These are phyloP conservation scores for Eristalis arbustorum DNA, from an alignment of 2,888 invertebrate genomes.

Conservation along the genomic window DNA sequence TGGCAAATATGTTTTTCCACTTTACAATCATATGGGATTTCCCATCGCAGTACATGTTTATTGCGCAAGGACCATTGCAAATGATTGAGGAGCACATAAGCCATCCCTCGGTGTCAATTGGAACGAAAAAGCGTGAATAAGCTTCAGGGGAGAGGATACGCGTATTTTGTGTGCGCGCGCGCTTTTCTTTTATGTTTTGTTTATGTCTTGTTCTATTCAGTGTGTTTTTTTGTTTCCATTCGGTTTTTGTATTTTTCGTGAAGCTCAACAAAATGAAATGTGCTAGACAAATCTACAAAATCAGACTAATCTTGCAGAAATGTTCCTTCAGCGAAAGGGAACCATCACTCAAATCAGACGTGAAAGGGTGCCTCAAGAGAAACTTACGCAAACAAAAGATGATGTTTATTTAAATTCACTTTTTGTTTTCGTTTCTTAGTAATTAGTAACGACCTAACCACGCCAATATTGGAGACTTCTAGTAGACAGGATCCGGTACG, in stretches of 20 bases:
- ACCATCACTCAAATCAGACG: conserved; percentile 44
- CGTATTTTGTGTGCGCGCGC: conserved; percentile 22
- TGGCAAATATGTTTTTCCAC: conserved; percentile 96
- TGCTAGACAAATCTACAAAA: conserved; percentile 9
- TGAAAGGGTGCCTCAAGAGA: conserved; percentile 38
- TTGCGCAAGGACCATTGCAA: conserved; percentile 83
- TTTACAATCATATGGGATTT: conserved; percentile 93
- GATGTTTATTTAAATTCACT: background rate
- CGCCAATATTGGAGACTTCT: conserved; percentile 33
- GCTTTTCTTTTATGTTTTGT: background rate
- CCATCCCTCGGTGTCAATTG: conserved; percentile 42
- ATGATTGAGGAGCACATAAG: conserved; percentile 75
- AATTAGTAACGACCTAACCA: conserved; percentile 49
- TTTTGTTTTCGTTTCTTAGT: conserved; percentile 34
- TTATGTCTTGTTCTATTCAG: background rate
- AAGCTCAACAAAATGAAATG: conserved; percentile 25
- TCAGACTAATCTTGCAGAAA: conserved; percentile 8
- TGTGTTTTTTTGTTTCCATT: background rate
- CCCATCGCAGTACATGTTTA: conserved; percentile 89
- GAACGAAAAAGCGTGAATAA: conserved; percentile 62
- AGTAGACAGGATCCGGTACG: conserved; percentile 34
- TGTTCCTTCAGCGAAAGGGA: conserved; percentile 12
- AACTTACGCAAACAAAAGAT: conserved; percentile 28
- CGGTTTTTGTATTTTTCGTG: background rate
- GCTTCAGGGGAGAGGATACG: conserved; percentile 20